These are phyloP conservation scores for Aegithalos caudatus DNA, from an alignment of 2,113 vertebrate species.

Conservation along the genomic window DNA sequence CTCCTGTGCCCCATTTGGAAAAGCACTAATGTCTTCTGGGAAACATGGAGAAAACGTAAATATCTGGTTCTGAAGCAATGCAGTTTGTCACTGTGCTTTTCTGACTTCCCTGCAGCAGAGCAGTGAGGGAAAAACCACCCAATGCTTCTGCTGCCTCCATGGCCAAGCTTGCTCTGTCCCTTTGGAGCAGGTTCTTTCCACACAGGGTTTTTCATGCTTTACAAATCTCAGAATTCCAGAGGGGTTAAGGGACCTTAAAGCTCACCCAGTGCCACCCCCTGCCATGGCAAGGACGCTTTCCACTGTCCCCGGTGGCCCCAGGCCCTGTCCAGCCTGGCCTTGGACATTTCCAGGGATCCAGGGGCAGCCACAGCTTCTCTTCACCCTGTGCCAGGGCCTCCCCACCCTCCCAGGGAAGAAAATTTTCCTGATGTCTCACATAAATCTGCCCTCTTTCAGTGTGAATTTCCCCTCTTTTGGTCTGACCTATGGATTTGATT, in stretches of 20 bases:
- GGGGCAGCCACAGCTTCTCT: background rate
- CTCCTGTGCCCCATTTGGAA: background rate
- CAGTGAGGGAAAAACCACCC: accelerated
- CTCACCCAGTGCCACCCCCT: accelerated
- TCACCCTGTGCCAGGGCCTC: background rate
- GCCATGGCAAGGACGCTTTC: background rate
- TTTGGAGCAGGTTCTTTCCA: background rate
- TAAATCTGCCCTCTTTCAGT: background rate
- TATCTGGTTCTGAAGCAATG: background rate
- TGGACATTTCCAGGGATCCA: background rate
- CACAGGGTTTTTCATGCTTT: background rate
- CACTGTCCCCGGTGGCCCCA: accelerated
- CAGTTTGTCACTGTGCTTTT: background rate
- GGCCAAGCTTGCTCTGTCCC: background rate
- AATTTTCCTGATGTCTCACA: background rate
- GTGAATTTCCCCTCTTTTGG: background rate
- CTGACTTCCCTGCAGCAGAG: background rate
- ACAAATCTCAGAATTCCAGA: background rate
- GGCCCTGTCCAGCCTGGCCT: background rate
- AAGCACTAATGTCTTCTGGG: background rate
- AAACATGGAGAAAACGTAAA: background rate
- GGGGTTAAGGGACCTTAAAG: background rate
- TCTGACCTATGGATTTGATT: background rate
- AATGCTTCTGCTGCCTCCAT: background rate
- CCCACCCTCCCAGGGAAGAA: background rate